Evolutionary conservation across 1,140 invertebrate species (phyloP).

Genomic region (Nixonia krombeini): DNA sequence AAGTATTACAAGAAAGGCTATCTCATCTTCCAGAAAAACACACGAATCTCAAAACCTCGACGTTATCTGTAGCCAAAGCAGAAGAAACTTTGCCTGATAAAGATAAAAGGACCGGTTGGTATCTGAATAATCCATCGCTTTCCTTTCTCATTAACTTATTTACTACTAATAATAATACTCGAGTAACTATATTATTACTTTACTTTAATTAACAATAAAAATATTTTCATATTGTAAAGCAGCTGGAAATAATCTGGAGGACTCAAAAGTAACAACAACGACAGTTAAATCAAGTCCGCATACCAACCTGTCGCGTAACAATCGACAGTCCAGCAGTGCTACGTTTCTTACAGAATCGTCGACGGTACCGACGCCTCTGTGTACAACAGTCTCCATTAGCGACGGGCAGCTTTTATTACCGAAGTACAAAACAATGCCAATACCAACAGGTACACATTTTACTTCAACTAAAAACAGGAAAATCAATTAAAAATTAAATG

Average conservation of each 20-base stretch:
- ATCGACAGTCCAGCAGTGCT: conserved; percentile 52
- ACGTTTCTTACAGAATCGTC: conserved; percentile 74
- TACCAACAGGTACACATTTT: conserved; percentile 44
- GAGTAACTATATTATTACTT: no score
- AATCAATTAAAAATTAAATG: not conserved
- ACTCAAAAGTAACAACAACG: conserved; percentile 39
- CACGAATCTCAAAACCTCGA: conserved; percentile 36
- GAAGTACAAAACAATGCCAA: conserved; percentile 75
- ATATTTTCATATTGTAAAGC: conserved; percentile 6
- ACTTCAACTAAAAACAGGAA: no score
- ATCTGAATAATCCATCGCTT: conserved; percentile 4
- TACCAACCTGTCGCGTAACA: conserved; percentile 42
- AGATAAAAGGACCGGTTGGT: conserved; percentile 31
- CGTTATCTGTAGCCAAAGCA: conserved; percentile 23
- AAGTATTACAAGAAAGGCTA: conserved; percentile 62
- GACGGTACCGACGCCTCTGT: conserved; percentile 73
- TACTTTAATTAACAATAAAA: no score
- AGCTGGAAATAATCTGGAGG: conserved; percentile 15
- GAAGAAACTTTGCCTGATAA: conserved; percentile 24
- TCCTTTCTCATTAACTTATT: no score
- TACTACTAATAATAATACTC: no score
- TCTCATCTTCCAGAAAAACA: conserved; percentile 58
- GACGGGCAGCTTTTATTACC: conserved; percentile 60
- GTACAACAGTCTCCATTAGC: conserved; percentile 61
- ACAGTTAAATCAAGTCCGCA: conserved; percentile 41